Percentiles rank a stretch among this genome's conserved stretches.
Conservation (phyloP, 2,888 invertebrate genomes). For the Tetanocera ferruginea region DNA sequence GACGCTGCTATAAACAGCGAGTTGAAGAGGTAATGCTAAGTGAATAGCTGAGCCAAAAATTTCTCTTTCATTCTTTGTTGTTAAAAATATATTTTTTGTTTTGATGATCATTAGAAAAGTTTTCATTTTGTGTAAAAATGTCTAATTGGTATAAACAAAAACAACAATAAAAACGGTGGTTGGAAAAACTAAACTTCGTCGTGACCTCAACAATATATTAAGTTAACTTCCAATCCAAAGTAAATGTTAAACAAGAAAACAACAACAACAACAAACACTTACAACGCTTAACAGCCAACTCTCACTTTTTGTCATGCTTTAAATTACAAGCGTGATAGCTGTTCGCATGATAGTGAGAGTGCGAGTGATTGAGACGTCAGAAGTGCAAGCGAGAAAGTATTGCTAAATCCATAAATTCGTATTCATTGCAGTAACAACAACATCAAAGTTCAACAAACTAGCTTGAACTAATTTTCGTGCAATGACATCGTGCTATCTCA, state of each 20-base stretch:
- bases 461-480: slow-evolving; percentile 57
- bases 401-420: no score
- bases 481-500: slow-evolving; percentile 55
- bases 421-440: neutral
- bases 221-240: slow-evolving; percentile 4
- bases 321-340: neutral
- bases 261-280: slow-evolving; percentile 3
- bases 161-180: neutral
- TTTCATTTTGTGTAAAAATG: neutral
- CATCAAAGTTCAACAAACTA: slow-evolving; percentile 56
- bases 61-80: neutral
- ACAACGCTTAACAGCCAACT: slow-evolving; percentile 13
- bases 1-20: no score
- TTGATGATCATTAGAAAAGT: no score
- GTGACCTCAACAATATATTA: neutral
- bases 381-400: neutral
- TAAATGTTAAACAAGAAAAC: slow-evolving; percentile 19
- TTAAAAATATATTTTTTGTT: no score
- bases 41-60: neutral
- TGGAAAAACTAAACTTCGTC: neutral
- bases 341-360: neutral
- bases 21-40: neutral
- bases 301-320: slow-evolving; percentile 31
- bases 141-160: neutral
- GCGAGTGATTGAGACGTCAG: neutral